Evolutionary conservation across 2,888 invertebrate genomes (phyloP).

Genomic region (Heliconius hortense): DNA sequence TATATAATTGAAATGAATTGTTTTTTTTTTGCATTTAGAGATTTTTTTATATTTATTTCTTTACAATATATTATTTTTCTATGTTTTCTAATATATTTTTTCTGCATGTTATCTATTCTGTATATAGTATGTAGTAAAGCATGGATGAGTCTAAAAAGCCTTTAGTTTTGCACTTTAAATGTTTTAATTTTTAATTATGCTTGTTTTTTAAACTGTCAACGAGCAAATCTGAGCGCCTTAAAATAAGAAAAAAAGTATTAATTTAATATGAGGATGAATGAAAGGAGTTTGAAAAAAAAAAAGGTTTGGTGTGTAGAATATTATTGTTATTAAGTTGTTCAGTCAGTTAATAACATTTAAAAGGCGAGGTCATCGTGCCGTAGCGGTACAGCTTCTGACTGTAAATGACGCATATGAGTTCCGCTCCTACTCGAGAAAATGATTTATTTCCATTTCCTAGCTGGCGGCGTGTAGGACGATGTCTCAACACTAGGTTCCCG

Average conservation of each 20-base stretch:
- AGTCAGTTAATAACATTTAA: too few species aligned
- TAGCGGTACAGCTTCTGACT: too few species aligned
- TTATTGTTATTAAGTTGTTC: too few species aligned
- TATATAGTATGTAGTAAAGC: slow-evolving; percentile 10
- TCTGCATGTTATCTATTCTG: slow-evolving; percentile 4
- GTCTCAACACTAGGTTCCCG: too few species aligned
- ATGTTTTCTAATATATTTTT: background rate
- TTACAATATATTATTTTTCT: background rate
- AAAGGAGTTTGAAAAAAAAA: background rate
- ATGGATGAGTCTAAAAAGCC: slow-evolving; percentile 20
- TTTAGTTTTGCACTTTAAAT: slow-evolving; percentile 15
- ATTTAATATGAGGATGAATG: background rate
- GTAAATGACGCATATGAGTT: too few species aligned
- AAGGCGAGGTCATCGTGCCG: too few species aligned
- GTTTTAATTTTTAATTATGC: slow-evolving; percentile 34
- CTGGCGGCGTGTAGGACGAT: too few species aligned
- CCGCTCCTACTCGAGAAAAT: too few species aligned
- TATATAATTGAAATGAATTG: too few species aligned
- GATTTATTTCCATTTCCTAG: too few species aligned
- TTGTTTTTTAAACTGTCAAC: slow-evolving; percentile 57
- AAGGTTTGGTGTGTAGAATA: background rate
- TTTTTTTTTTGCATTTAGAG: too few species aligned
- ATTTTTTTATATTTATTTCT: background rate
- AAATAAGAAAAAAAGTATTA: slow-evolving; percentile 28
- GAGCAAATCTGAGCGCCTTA: slow-evolving; percentile 59